Base-by-base conservation (phyloP, 2,113 vertebrate genomes). In the Odobenus rosmarus region DNA sequence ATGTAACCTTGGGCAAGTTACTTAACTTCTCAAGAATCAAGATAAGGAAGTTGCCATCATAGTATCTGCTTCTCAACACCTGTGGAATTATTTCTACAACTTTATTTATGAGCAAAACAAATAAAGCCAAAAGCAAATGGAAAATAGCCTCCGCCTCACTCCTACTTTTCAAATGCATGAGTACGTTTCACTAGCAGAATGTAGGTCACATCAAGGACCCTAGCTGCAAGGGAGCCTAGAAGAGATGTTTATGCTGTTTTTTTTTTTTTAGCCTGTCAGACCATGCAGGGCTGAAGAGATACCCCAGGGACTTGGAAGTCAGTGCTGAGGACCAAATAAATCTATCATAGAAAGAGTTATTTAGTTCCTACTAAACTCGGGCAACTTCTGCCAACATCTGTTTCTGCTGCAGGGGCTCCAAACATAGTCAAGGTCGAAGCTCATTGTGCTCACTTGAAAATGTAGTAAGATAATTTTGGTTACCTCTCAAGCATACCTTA, bases 1-100 rank as follows among this genome's bases (percentile, higher is more conserved):
- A 5, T 5, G 42, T 49, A 39, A 85, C 3, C 4, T 79, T 90
- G 49, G 67, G 31, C 36, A 90, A 24, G 33, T 84, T 51, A 57
- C 33, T 81, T 55, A 49, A 95, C 16, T 51, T 49, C 49, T 79
- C 23, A 74, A 88, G 86, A 83, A 94, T 93, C 16, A 90, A 88
- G 69, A 59, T 46, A 12, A 94, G 53, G 64, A 92, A 42, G 36
- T 7, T 93, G 59, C 42, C 69, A 76, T 57, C 46, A 36, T 2
- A 69, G 11, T 6, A 74, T 49, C 49, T 80, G 10, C 46, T 89
- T 87, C 24, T 69, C 42, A 61, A 53, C 13, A 53, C 28, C 23
- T 61, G 10, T 36, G 77, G 76, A n/a, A 14, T 85, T 86, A 81
- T 33, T 28, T 85, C 28, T 72, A 69, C 7, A 80, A 31, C 13